phyloP scores from a whole-genome alignment of 1,140 invertebrate species.

The Acyrthosiphon pisum region DNA sequence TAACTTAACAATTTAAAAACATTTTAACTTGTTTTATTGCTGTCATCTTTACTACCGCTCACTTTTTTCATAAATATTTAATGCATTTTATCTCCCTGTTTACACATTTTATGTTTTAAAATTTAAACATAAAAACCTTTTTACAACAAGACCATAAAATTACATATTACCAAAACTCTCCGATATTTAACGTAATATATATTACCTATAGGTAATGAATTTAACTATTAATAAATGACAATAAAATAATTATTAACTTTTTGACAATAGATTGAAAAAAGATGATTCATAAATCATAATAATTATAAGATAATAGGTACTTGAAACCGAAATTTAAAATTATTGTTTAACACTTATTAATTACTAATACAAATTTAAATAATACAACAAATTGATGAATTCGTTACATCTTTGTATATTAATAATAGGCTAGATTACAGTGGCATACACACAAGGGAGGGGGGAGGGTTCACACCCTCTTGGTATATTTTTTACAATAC shows the following conservation, averaged over 20 bases:
- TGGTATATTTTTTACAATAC: too few species aligned
- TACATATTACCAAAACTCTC: neutral
- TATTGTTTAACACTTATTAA: neutral
- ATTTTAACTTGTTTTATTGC: neutral
- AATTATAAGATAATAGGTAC: neutral
- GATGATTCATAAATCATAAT: neutral
- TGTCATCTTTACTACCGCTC: neutral
- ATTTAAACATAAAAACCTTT: neutral
- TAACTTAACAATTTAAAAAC: neutral
- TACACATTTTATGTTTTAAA: neutral
- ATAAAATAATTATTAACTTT: neutral
- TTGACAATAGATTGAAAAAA: neutral
- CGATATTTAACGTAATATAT: neutral
- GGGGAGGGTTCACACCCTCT: too few species aligned
- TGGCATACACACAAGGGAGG: too few species aligned
- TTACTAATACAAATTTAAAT: neutral
- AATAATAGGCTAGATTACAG: too few species aligned
- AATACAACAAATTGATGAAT: neutral
- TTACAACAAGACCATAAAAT: neutral
- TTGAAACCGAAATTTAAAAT: neutral
- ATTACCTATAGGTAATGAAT: neutral
- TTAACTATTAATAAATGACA: neutral
- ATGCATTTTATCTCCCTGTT: neutral
- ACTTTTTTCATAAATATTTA: constrained; percentile 16
- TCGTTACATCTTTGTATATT: too few species aligned